Conservation (phyloP, 92 coral and sea anemone species). For the Palythoa heliodiscus region DNA sequence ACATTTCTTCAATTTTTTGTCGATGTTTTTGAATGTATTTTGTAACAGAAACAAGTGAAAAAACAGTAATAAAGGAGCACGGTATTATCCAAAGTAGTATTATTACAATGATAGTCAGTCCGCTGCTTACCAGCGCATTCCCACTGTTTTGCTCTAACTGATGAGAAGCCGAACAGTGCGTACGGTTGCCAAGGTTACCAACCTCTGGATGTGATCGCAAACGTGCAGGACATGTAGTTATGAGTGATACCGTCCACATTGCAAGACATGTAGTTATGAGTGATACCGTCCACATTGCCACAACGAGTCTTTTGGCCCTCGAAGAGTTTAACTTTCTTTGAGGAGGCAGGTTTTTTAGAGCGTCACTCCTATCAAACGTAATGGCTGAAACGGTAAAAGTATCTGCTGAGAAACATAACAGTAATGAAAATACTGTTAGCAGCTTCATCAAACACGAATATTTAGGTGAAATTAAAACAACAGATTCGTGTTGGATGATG, state of each 20-base stretch:
- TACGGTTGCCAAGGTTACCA: background rate
- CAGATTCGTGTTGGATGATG: background rate
- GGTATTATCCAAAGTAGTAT: background rate
- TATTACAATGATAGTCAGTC: background rate
- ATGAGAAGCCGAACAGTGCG: background rate
- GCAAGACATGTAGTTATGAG: background rate
- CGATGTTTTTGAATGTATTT: background rate
- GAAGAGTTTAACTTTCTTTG: background rate
- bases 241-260: background rate
- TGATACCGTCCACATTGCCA: background rate
- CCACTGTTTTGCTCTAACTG: background rate
- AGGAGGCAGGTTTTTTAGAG: background rate
- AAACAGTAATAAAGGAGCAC: background rate
- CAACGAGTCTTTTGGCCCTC: background rate
- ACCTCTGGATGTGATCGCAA: background rate
- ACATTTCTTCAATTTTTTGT: slow-evolving; percentile 1
- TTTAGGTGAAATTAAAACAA: background rate
- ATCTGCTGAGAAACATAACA: background rate
- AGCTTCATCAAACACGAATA: background rate
- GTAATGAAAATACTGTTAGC: background rate
- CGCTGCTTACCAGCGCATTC: background rate
- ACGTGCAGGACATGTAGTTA: background rate
- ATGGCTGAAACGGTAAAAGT: background rate
- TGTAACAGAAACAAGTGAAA: background rate
- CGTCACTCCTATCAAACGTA: background rate